Conservation (phyloP, 2,797 vertebrate genomes). For the Neosilurus hyrtlii region DNA sequence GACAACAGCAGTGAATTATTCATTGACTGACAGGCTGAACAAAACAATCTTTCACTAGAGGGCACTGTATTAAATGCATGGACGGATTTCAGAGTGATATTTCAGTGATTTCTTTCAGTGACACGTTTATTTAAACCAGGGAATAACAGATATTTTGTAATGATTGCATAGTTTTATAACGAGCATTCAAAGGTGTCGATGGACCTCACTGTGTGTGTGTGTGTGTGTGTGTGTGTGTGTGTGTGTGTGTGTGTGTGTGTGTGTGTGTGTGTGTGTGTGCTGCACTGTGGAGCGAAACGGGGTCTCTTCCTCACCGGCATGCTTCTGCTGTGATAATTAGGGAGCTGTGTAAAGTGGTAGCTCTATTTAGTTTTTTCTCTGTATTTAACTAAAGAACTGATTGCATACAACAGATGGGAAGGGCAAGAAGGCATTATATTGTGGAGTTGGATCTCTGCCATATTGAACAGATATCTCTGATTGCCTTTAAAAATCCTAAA, state of each 20-base stretch:
- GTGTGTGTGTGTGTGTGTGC: not conserved
- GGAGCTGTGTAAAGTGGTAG: not conserved
- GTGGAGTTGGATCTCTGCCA: not conserved
- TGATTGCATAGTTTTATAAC: not conserved
- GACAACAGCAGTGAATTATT: not conserved
- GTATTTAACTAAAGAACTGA: slow-evolving; percentile 20
- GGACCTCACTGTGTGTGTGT: not conserved
- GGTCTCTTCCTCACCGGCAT: slow-evolving; percentile 3
- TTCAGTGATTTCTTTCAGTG: not conserved
- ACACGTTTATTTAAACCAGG: not conserved
- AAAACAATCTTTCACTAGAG: slow-evolving; percentile 48
- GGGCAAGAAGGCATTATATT: not conserved
- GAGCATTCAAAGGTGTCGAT: not conserved
- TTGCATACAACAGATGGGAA: not conserved
- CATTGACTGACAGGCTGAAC: slow-evolving; percentile 1
- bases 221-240: not conserved
- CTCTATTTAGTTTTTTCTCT: not conserved
- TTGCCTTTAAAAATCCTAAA: not conserved
- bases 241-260: too few relatives aligned
- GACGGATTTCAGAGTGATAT: not conserved
- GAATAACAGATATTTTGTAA: not conserved
- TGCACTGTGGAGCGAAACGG: not conserved
- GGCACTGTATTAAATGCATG: slow-evolving; percentile 48
- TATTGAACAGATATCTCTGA: not conserved
- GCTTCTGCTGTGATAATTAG: slow-evolving; percentile 24